phyloP scores from a whole-genome alignment of 1,140 invertebrate species.

The Magallana angulata region DNA sequence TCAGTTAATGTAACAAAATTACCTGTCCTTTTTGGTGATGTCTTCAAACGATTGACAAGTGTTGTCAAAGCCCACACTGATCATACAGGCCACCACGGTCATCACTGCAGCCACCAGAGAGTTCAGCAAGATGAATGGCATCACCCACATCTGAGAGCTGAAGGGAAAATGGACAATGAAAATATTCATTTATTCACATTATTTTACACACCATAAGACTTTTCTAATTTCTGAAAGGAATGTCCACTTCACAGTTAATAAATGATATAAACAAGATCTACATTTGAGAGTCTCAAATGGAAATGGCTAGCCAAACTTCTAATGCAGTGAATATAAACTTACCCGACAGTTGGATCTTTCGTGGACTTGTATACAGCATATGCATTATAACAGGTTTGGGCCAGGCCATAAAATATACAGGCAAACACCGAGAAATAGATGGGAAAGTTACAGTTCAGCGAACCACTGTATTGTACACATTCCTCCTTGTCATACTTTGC shows the following conservation, averaged over 20 bases:
- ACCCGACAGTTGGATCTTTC: constrained; percentile 68
- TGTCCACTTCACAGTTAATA: too few relatives aligned
- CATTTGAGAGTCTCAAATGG: too few relatives aligned
- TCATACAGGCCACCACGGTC: constrained; percentile 64
- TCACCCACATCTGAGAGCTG: constrained; percentile 73
- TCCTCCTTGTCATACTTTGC: constrained; percentile 12
- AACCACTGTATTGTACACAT: not conserved
- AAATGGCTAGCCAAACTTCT: too few relatives aligned
- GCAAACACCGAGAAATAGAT: constrained; percentile 69
- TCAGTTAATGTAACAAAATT: too few relatives aligned
- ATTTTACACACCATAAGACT: too few relatives aligned
- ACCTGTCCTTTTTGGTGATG: not conserved
- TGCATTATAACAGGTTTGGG: constrained; percentile 60
- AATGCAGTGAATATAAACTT: constrained; percentile 29
- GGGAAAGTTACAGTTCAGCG: constrained; percentile 62
- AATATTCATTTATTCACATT: too few relatives aligned
- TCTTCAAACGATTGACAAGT: constrained; percentile 55
- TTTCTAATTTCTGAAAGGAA: too few relatives aligned
- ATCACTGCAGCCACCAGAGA: constrained; percentile 48
- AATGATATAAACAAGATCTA: too few relatives aligned
- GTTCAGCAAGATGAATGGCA: constrained; percentile 68
- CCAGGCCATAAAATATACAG: constrained; percentile 67
- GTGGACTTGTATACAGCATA: constrained; percentile 64
- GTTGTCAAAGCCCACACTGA: constrained; percentile 65
- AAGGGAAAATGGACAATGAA: constrained; percentile 18